Evolutionary conservation across 2,113 vertebrate species (phyloP).

Genomic region (Lagopus leucura): DNA sequence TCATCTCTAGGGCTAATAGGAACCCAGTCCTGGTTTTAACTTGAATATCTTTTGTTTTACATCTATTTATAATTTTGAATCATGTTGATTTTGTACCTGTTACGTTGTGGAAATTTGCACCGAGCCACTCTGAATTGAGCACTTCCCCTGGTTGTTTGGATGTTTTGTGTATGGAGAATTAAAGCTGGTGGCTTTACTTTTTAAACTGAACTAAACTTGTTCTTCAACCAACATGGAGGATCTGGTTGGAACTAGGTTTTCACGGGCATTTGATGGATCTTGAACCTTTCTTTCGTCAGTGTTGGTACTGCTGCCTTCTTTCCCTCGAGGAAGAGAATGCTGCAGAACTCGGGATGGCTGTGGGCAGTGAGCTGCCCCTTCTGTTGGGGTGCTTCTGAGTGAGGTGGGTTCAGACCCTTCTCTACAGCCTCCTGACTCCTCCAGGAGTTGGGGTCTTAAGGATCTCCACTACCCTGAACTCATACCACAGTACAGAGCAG

Average conservation of each 20-base stretch:
- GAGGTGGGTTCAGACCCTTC: background rate
- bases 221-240: background rate
- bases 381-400: background rate
- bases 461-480: background rate
- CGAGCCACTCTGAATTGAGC: background rate
- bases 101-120: conserved; percentile 69
- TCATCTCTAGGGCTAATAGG: conserved; percentile 14
- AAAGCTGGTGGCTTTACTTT: conserved; percentile 35
- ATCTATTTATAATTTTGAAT: conserved; percentile 15
- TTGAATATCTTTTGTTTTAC: conserved; percentile 67
- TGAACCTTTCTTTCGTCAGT: background rate
- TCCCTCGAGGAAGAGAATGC: background rate
- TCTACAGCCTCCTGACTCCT: accelerated
- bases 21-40: conserved; percentile 68
- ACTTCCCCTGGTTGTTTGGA: background rate
- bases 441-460: background rate
- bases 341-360: background rate
- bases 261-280: background rate
- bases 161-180: background rate
- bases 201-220: conserved; percentile 7
- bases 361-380: background rate
- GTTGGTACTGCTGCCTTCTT: background rate
- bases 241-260: background rate
- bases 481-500: background rate
- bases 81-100: conserved; percentile 2